Evolutionary conservation across 2,797 vertebrate genomes (phyloP).

Genomic region (Mus caroli): DNA sequence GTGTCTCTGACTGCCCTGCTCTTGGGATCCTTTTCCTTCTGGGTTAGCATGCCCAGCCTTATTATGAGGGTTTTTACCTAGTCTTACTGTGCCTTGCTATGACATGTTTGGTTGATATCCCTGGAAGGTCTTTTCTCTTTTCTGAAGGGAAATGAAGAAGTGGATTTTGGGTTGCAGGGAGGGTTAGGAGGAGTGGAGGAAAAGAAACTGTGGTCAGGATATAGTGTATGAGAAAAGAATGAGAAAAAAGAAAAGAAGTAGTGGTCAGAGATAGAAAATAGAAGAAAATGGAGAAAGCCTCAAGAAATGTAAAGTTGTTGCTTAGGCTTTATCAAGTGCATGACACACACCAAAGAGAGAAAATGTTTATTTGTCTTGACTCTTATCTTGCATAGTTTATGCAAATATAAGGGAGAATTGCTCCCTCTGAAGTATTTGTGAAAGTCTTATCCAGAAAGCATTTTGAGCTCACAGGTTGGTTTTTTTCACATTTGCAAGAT

Average conservation of each 20-base stretch:
- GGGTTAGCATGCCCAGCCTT: not conserved
- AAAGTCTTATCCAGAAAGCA: slow-evolving; percentile 27
- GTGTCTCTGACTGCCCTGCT: not conserved
- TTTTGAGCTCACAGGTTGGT: not conserved
- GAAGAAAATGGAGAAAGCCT: not conserved
- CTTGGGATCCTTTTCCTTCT: not conserved
- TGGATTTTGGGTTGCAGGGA: no score
- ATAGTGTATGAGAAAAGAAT: not conserved
- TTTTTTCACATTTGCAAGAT: slow-evolving; percentile 19
- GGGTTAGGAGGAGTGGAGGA: not conserved
- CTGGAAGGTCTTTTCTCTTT: not conserved
- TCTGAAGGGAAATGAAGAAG: not conserved
- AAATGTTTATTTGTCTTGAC: not conserved
- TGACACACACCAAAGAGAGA: not conserved
- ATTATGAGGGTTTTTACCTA: not conserved
- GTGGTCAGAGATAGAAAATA: not conserved
- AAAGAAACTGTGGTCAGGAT: not conserved
- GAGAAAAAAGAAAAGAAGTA: not conserved
- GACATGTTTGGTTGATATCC: no score
- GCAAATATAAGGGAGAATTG: not conserved
- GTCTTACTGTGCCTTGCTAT: not conserved
- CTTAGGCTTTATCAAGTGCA: not conserved
- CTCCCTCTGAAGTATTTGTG: slow-evolving; percentile 1
- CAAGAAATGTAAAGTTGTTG: slow-evolving; percentile 2
- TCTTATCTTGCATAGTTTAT: slow-evolving; percentile 1